Evolutionary conservation across 37 sponge, comb jelly and placozoan genomes (phyloP), one percentile per base, ranked within the genome.

Genomic region (Ianthella basta): DNA sequence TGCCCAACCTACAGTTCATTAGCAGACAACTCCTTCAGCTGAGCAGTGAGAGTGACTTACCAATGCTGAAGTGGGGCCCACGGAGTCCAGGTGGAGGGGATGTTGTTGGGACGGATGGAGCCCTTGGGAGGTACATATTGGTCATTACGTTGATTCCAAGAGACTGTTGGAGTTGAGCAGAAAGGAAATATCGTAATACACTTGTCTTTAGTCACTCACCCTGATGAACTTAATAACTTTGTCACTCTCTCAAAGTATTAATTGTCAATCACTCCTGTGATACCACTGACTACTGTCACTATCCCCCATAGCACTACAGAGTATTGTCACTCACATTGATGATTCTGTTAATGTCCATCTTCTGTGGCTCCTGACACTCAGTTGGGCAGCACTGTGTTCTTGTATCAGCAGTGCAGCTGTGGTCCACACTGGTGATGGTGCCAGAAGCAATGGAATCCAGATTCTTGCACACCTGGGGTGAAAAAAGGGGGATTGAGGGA

Each of bases 101-200:
- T 2, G 44, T 15, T 21, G 85, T 14, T 8, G 15, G 37, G 25
- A 75, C 25, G 10, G 38, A 37, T 59, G 88, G 89, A 38, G 89
- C 84, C 16, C 0, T 55, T 18, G 89, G 89, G 20, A 41, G 80
- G 60, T 83, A 89, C 89, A 89, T 85, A 78, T 89, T 89, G 12
- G 82, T 74, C 18, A 21, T 29, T 0, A 89, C 55, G 12, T 36
- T 61, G 53, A 89, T 77, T 8, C 89, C 89, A 73, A 84, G 80
- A 59, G 66, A 80, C 89, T 89, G 59, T 10, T 16, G 44, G 50
- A 44, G 32, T 13, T 61, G 64, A 61, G 10, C 15, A 57, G 15
- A 57, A 57, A 57, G 59, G 59, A 57, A 57, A 57, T 57, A 57
- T n/a, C 59, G 18, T 57, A 57, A 15, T 57, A 57, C 15, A 57